These are phyloP conservation scores for Sus scrofa DNA, from an alignment of 2,113 vertebrate genomes.

Conservation along the genomic window DNA sequence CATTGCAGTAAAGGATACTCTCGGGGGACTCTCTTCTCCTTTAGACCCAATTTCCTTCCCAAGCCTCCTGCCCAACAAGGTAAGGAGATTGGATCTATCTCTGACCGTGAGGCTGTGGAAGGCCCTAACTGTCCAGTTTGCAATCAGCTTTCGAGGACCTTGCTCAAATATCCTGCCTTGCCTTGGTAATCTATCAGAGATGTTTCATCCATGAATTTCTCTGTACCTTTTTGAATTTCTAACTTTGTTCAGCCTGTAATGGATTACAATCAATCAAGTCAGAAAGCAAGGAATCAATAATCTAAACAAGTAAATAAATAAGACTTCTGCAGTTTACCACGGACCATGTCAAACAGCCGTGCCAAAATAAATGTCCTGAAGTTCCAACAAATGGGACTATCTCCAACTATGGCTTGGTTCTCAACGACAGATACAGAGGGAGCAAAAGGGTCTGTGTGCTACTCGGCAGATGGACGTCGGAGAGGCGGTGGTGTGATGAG, in stretches of 20 bases:
- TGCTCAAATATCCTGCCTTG: background rate
- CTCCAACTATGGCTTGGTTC: background rate
- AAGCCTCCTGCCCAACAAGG: background rate
- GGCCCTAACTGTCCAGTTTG: background rate
- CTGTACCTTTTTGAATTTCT: background rate
- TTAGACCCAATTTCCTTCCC: background rate
- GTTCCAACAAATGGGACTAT: background rate
- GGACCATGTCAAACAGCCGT: background rate
- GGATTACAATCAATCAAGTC: background rate
- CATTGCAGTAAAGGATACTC: no score
- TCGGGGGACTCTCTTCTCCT: background rate
- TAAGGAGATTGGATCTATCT: background rate
- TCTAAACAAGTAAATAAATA: slow-evolving; percentile 29
- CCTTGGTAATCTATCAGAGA: background rate
- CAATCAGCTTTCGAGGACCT: background rate
- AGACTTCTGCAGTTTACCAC: background rate
- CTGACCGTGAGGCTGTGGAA: background rate
- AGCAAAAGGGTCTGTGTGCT: background rate
- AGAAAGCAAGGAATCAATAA: slow-evolving; percentile 24
- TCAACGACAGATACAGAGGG: background rate
- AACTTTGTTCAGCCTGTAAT: background rate
- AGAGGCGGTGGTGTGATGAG: background rate
- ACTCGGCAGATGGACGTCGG: background rate
- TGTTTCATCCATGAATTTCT: background rate
- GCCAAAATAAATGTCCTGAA: background rate